Conservation (phyloP, 2,113 vertebrate genomes). For the Otus sunia region DNA sequence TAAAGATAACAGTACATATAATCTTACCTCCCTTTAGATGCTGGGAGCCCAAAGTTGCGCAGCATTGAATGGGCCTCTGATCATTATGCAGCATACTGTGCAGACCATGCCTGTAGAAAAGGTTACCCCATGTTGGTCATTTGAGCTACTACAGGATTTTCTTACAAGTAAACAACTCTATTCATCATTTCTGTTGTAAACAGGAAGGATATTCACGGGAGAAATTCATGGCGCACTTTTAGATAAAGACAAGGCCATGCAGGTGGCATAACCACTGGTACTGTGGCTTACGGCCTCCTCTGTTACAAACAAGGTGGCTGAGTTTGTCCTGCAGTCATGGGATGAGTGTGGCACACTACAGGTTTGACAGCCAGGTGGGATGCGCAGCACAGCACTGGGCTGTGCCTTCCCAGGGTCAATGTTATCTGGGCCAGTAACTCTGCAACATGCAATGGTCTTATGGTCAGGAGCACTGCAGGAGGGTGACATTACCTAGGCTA, state of each 20-base stretch:
- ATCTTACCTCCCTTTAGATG: background rate
- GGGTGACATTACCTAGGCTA: background rate
- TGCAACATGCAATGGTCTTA: background rate
- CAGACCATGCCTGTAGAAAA: background rate
- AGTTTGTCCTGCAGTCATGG: rapidly evolving
- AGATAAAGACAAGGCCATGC: background rate
- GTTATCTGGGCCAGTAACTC: background rate
- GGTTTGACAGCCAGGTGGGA: background rate
- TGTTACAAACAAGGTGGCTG: background rate
- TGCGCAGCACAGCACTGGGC: background rate
- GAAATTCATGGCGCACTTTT: background rate
- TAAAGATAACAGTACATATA: background rate
- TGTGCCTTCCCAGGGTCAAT: background rate
- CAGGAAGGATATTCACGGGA: background rate
- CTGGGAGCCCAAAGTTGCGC: background rate
- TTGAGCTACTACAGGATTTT: background rate
- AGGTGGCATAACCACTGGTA: background rate
- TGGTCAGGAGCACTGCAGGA: background rate
- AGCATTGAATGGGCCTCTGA: background rate
- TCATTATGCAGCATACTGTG: background rate
- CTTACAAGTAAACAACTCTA: background rate
- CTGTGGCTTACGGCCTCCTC: background rate
- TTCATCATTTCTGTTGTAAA: background rate
- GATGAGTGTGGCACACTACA: too few species aligned
- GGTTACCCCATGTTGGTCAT: background rate